Base-by-base conservation (phyloP, 2,888 invertebrate species). In the Agriopis marginaria region DNA sequence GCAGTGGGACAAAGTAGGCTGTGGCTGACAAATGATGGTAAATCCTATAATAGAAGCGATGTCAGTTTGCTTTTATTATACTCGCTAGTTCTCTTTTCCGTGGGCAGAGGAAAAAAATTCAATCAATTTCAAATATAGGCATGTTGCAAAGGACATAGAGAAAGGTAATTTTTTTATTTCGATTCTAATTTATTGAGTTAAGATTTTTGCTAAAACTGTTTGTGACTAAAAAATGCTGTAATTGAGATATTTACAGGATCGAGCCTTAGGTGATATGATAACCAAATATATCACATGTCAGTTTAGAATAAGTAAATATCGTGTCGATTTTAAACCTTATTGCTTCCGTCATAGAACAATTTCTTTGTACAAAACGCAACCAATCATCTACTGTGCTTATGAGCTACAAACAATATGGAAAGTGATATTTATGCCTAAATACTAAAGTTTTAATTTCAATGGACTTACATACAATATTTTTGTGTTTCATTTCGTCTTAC, bases 271-370 rank as follows among this genome's bases (percentile, higher is more conserved):
- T 89, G 91, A 90, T 88, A 44, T 55, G 59, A 86, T 45, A 59
- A 47, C 59, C 32, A 87, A 89, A 87, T 42, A 89, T 92, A 92
- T 92, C 92, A 92, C 90, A 92, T 86, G 77, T 86, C 81, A 85
- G 79, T 90, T 92, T 91, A 91, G 89, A 91, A 90, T 92, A 91
- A 89, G 88, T 90, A 90, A 92, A 90, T 91, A 91, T 88, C 74
- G 83, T 81, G 83, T 87, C 77, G 80, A 82, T 85, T 84, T 84
- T 78, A 77, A 81, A 84, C 75, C 77, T 89, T 89, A 90, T 86
- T 88, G 86, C 86, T 89, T 89, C 73, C 76, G 75, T 75, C 86
- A 87, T 82, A 83, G 82, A 86, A 86, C 80, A 80, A 81, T 86
- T 82, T 78, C 72, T 89, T 89, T 88, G 83, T 90, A 91, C 87